Evolutionary conservation across 2,797 vertebrate genomes (phyloP), one percentile per base, ranked within the genome.

Genomic region (Spinus pinus): DNA sequence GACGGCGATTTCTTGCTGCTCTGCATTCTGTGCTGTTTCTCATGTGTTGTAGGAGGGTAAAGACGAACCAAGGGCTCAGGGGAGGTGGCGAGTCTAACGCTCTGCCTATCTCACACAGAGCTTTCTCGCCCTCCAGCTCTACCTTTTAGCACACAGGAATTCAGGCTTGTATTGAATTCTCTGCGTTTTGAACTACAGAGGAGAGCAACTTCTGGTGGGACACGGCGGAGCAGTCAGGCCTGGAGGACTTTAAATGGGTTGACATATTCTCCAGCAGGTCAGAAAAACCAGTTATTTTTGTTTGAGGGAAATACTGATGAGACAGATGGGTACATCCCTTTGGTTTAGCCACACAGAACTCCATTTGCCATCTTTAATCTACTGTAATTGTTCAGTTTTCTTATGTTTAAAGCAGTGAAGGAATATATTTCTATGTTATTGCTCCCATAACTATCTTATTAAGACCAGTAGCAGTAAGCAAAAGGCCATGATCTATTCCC

Each of bases 11-110:
- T 78, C 95, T 95, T 39, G 86, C 96, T 96, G 95, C 90, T 95
- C 95, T 81, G 92, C 93, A 96, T 96, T 96, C 95, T 94, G 95
- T 95, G 94, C 91, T 96, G 93, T 9, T 95, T 96, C 94, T 80
- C 72, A 44, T 92, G 87, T 95, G 86, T 95, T 94, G 96, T 88
- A 95, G 96, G 94, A 93, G 95, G 79, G 81, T 96, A 96, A 97
- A 95, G 44, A 60, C 82, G 2, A 96, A 79, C 83, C 82, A 71
- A 82, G 58, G 90, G 92, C 95, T 96, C 94, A 84, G 86, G 92
- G 96, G 79, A 88, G 92, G 91, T 95, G 91, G 80, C 1, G 60
- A 90, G 94, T 95, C 95, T 95, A 91, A 95, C 82, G 50, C 93
- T 94, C 91, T 96, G 90, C 86, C 70, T 96, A 75, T 94, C 95